Evolutionary conservation across 2,113 vertebrate genomes (phyloP).

Genomic region (Oncorhynchus gorbuscha): DNA sequence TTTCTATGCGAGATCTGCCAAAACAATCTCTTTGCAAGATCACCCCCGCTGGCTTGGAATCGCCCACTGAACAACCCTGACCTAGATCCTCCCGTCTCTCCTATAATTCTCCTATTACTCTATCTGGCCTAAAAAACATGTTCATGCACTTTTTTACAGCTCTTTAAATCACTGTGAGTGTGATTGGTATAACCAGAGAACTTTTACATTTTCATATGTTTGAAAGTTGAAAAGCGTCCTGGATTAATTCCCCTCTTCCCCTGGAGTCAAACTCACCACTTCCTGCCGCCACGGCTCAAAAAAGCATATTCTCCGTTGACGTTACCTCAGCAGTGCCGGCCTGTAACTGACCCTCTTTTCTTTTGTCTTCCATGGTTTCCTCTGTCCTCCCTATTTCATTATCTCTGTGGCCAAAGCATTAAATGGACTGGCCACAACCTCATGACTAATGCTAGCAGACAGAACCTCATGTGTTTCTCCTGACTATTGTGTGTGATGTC

Average conservation of each 20-base stretch:
- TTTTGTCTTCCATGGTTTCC: conserved; percentile 8
- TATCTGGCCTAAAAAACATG: too few relatives aligned
- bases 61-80: too few relatives aligned
- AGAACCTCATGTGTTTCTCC: background rate
- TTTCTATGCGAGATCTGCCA: too few relatives aligned
- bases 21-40: too few relatives aligned
- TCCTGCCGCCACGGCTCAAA: conserved; percentile 13
- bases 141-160: too few relatives aligned
- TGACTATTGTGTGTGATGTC: background rate
- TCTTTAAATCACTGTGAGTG: too few relatives aligned
- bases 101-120: too few relatives aligned
- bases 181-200: too few relatives aligned
- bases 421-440: background rate
- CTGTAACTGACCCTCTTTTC: background rate
- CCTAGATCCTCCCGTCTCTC: too few relatives aligned
- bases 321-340: background rate
- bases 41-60: too few relatives aligned
- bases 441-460: background rate
- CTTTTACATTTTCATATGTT: too few relatives aligned
- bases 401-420: background rate
- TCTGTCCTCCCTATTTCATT: background rate
- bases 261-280: background rate
- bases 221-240: too few relatives aligned
- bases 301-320: conserved; percentile 22
- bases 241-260: background rate